Evolutionary conservation across 2,888 invertebrate species (phyloP), one percentile per base, ranked within the genome.

Genomic region (Catocala nupta): DNA sequence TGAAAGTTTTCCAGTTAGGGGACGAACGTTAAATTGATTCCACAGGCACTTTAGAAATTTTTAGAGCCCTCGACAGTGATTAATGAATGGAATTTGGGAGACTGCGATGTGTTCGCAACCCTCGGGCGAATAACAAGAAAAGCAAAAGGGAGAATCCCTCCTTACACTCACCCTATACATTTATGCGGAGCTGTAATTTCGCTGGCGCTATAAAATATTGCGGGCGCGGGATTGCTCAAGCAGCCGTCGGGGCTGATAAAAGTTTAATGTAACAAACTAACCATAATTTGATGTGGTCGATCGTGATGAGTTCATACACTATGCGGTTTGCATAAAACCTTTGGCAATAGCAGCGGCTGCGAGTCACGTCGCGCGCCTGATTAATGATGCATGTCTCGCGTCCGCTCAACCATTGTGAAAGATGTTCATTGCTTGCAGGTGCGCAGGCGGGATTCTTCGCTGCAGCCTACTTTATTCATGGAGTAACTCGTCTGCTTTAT

Each of bases 61-160:
- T 93, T 90, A 90, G 89, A 90, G 85, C 89, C 83, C 89, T 87
- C 83, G 92, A 92, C 93, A 92, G 88, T 92, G 93, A 94, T 94
- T 93, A 93, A 94, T 93, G 92, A 87, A 88, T 82, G 90, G 89
- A 90, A 91, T 91, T 92, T 90, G 71, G 85, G 83, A 89, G 88
- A 84, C 86, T 83, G 84, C 78, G 85, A 86, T 84, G 86, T 83
- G 83, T 79, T 81, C 81, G 71, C 81, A 64, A 69, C 80, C 81
- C 80, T 80, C 78, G 63, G 64, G 78, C 81, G 83, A 85, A 84
- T 82, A 85, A 84, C 82, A 85, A 90, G 87, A 84, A 86, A 90
- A 85, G 82, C 83, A 81, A 85, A 10, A 87, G 90, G 90, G 87
- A 80, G 81, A 84, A 81, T 79, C 85, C 83, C 82, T 78, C 70